Conservation (phyloP, 2,113 vertebrate species). For the Vanacampus margaritifer region DNA sequence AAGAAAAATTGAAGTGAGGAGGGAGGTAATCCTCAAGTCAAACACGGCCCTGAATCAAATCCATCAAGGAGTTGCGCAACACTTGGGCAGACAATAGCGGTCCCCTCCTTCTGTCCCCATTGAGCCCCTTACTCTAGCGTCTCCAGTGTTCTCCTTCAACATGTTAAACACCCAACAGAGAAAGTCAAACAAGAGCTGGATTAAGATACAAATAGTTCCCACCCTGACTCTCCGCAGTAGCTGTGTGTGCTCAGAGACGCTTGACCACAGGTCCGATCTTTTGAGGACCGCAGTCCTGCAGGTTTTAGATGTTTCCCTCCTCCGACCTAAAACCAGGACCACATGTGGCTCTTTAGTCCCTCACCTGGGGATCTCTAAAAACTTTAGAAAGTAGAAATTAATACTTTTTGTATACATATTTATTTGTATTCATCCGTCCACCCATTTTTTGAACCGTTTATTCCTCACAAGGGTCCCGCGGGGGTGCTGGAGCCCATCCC, state of each 20-base stretch:
- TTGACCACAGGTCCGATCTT: not conserved
- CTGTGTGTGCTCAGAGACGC: slow-evolving; percentile 22
- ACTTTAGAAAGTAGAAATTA: too few relatives aligned
- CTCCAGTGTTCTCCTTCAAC: slow-evolving; percentile 50
- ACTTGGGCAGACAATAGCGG: slow-evolving; percentile 15
- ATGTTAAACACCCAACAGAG: slow-evolving; percentile 60
- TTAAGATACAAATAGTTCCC: slow-evolving; percentile 69
- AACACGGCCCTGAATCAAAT: slow-evolving; percentile 41
- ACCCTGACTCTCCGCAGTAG: slow-evolving; percentile 46
- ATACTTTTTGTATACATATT: too few relatives aligned
- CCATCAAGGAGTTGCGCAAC: slow-evolving; percentile 45
- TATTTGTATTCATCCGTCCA: too few relatives aligned
- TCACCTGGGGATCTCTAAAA: too few relatives aligned
- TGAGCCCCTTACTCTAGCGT: slow-evolving; percentile 36
- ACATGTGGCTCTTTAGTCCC: too few relatives aligned
- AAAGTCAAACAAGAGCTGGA: slow-evolving; percentile 41
- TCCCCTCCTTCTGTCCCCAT: slow-evolving; percentile 9
- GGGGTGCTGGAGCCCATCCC: too few relatives aligned
- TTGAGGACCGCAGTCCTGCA: too few relatives aligned
- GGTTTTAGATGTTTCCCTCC: too few relatives aligned
- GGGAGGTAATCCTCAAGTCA: slow-evolving; percentile 57
- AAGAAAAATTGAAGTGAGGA: slow-evolving; percentile 26
- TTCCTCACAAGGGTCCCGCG: too few relatives aligned
- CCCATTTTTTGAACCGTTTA: too few relatives aligned
- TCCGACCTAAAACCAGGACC: too few relatives aligned